Conservation (phyloP, 2,888 invertebrate genomes). For the Emmelina monodactyla region DNA sequence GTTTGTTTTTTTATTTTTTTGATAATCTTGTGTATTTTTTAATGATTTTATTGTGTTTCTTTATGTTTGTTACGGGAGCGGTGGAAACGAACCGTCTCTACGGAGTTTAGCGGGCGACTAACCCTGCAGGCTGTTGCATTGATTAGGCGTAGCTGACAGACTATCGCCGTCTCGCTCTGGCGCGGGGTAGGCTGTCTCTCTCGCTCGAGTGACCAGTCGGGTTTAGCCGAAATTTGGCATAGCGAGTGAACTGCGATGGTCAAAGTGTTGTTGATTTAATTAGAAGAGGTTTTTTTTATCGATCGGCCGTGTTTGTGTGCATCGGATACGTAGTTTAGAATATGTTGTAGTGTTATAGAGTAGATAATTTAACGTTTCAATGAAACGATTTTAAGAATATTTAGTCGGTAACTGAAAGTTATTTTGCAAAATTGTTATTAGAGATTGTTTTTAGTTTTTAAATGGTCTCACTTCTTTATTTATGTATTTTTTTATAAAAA, state of each 20-base stretch:
- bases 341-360: no score
- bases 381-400: no score
- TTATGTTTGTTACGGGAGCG: constrained; percentile 21
- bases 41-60: constrained; percentile 21
- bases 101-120: constrained; percentile 38
- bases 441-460: no score
- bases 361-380: no score
- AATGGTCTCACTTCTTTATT: no score
- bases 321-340: neutral
- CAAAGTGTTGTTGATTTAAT: constrained; percentile 34
- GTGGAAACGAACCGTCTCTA: constrained; percentile 28
- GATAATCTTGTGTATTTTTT: constrained; percentile 12
- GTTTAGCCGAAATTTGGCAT: constrained; percentile 53
- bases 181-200: constrained; percentile 22
- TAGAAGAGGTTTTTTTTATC: constrained; percentile 12
- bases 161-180: constrained; percentile 28
- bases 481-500: no score
- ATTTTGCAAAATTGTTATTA: no score
- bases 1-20: no score
- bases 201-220: constrained; percentile 31
- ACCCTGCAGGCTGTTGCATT: constrained; percentile 58
- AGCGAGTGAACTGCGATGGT: constrained; percentile 34
- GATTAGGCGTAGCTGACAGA: constrained; percentile 53
- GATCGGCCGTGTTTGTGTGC: neutral
- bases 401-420: no score